These are phyloP conservation scores for Daktulosphaira vitifoliae DNA, from an alignment of 1,140 invertebrate species.

Conservation along the genomic window DNA sequence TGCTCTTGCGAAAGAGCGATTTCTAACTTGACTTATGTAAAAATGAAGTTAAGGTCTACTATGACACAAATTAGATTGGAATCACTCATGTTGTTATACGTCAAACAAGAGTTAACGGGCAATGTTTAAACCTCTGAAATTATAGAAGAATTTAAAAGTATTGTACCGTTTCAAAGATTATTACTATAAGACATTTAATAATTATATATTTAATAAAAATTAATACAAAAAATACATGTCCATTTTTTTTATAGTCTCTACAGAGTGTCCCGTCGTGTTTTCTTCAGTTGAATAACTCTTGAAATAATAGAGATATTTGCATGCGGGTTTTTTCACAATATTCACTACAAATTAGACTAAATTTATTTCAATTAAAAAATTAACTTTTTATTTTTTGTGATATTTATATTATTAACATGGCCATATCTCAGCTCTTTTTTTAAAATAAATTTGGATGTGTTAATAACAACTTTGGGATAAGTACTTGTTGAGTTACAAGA, in stretches of 20 bases:
- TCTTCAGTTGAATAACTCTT: no score
- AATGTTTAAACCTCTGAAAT: conserved; percentile 1
- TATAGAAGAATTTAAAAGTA: conserved; percentile 3
- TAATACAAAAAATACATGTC: neutral
- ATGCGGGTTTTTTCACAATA: no score
- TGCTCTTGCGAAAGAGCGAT: conserved; percentile 5
- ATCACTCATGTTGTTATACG: neutral
- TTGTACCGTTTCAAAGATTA: neutral
- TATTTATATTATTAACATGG: no score
- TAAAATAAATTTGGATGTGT: no score
- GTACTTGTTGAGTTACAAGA: no score
- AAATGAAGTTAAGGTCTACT: conserved; percentile 7
- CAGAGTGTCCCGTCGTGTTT: no score
- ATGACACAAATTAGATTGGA: neutral
- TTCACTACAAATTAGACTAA: no score
- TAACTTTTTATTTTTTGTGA: no score
- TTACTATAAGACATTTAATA: neutral
- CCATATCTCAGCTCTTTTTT: no score
- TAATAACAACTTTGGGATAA: no score
- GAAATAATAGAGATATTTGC: no score
- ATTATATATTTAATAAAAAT: neutral
- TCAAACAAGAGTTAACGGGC: neutral
- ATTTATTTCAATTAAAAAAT: no score
- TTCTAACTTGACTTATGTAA: neutral
- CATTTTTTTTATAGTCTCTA: neutral